phyloP scores from a whole-genome alignment of 2,797 vertebrate species.

The Phalloptychus januarius region DNA sequence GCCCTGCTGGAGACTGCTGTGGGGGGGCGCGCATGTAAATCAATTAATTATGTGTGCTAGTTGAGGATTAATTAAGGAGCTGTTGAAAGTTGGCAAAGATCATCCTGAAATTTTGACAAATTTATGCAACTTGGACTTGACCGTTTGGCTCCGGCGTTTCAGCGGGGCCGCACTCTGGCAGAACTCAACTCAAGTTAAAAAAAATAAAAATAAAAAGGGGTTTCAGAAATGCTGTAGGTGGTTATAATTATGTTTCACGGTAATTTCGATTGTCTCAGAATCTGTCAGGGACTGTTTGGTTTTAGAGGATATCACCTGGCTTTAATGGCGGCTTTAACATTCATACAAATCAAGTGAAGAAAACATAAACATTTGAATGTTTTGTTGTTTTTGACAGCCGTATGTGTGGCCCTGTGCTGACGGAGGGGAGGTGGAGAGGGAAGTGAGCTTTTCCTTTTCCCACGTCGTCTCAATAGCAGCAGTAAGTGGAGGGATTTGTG shows the following conservation, averaged over 20 bases:
- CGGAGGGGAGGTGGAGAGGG: conserved; percentile 8
- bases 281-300: not conserved
- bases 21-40: conserved; percentile 58
- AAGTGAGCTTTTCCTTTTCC: conserved; percentile 48
- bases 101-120: conserved; percentile 20
- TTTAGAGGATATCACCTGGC: not conserved
- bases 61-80: conserved; percentile 69
- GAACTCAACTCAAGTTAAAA: not conserved
- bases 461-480: conserved; percentile 39
- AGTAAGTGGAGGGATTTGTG: conserved; percentile 52
- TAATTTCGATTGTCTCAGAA: not conserved
- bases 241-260: not conserved
- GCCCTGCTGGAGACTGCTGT: conserved; percentile 43
- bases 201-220: not conserved
- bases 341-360: not conserved
- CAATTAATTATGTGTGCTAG: conserved; percentile 69
- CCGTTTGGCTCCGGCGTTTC: not conserved
- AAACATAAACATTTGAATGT: not conserved
- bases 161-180: too few relatives aligned
- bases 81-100: conserved; percentile 55
- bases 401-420: conserved; percentile 1
- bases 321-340: not conserved
- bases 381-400: not conserved
- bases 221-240: not conserved
- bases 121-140: conserved; percentile 20